Percentiles rank a stretch among this genome's conserved stretches.
Evolutionary conservation across 2,113 vertebrate species (phyloP).

Genomic region (Papio anubis): DNA sequence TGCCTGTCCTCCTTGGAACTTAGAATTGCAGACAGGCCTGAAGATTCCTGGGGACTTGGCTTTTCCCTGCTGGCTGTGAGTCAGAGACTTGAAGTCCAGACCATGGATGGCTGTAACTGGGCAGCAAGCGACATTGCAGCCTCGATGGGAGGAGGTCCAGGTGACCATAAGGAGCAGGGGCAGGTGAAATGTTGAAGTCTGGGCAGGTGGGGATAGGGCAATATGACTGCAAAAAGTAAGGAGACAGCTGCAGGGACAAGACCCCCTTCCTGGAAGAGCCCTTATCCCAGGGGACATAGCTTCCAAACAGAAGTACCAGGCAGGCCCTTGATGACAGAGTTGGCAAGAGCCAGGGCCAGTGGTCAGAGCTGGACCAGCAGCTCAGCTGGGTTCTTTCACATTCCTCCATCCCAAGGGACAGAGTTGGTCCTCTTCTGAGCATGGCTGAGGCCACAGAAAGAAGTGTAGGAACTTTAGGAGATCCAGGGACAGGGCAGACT

Average conservation of each 20-base stretch:
- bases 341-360: neutral
- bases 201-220: no score
- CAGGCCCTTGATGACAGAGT: neutral
- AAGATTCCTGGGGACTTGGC: neutral
- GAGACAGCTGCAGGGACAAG: fast-evolving
- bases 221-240: neutral
- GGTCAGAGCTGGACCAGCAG: neutral
- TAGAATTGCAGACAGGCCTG: no score
- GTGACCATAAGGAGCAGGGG: neutral
- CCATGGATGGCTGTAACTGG: neutral
- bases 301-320: neutral
- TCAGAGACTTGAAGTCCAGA: neutral
- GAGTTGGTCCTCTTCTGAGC: neutral
- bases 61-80: neutral
- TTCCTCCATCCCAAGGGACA: neutral
- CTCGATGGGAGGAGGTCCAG: neutral
- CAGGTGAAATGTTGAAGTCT: neutral
- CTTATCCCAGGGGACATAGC: neutral
- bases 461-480: neutral
- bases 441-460: neutral
- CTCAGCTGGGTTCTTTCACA: neutral
- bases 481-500: neutral
- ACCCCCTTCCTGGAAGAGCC: neutral
- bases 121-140: fast-evolving
- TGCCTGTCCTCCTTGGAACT: neutral